Evolutionary conservation across 2,113 vertebrate genomes (phyloP).

Genomic region (Rhagologus leucostigma): DNA sequence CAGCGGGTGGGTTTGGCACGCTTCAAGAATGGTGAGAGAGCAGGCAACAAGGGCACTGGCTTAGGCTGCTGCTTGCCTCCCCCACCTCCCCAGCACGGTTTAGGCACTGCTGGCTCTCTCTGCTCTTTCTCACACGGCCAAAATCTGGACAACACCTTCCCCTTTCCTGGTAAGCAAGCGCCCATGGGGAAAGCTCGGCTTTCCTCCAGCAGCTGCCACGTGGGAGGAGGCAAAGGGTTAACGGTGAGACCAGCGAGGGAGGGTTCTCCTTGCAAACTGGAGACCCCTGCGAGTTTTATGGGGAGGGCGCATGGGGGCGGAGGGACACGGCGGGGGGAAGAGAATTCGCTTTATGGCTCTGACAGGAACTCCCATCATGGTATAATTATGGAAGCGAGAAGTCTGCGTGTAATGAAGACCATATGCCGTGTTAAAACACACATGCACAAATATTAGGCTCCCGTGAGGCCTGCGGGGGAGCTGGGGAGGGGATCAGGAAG

Average conservation of each 20-base stretch:
- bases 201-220: not conserved
- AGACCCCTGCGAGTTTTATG: slow-evolving; percentile 43
- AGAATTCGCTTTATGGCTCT: slow-evolving; percentile 67
- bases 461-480: not conserved
- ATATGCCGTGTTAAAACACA: slow-evolving; percentile 60
- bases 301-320: not conserved
- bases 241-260: fast-evolving
- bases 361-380: slow-evolving; percentile 72
- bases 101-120: not conserved
- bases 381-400: slow-evolving; percentile 69
- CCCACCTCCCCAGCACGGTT: fast-evolving
- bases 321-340: not conserved
- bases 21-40: not conserved
- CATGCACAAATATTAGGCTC: slow-evolving; percentile 59
- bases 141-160: not conserved
- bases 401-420: slow-evolving; percentile 63
- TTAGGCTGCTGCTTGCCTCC: not conserved
- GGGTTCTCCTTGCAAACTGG: not conserved
- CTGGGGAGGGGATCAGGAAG: slow-evolving; percentile 11
- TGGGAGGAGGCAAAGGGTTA: slow-evolving; percentile 12
- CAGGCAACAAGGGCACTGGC: not conserved
- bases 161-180: not conserved
- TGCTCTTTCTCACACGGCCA: fast-evolving
- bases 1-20: not conserved
- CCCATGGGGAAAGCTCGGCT: not conserved